Evolutionary conservation across 2,888 invertebrate species (phyloP), one percentile per base, ranked within the genome.

Genomic region (Druceiella hillmani): DNA sequence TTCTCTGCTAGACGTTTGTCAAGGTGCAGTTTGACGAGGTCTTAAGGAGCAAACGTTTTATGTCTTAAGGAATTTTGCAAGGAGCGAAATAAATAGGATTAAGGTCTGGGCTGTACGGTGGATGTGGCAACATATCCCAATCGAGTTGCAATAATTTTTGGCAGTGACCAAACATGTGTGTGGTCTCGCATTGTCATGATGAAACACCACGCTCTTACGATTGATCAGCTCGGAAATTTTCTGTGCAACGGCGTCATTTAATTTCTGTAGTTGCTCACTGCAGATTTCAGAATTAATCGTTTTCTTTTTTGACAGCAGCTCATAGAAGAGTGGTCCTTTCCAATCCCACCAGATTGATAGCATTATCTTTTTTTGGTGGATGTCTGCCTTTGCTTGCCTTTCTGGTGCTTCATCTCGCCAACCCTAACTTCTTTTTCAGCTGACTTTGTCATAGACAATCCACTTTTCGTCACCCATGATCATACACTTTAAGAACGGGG

Each of bases 131-230:
- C 6, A 20, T 9, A 20, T 20, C 6, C 22, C 22, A 20, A 7
- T 9, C 22, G n/a, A 20, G 22, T 9, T 7, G 22, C n/a, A 20
- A 20, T 7, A 20, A n/a, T 9, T 20, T 20, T 20, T 20, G 22
- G 22, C 6, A 20, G 22, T 20, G 6, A 20, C 22, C 22, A n/a
- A 20, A 20, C 22, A 7, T 20, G 22, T 20, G n/a, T 20, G n/a
- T 20, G 22, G 22, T 20, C 22, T 20, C 22, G 22, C 22, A 20
- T 20, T 20, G n/a, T 20, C 22, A 7, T 20, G 22, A n/a, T 20
- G 22, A n/a, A 20, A 20, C 22, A 20, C 22, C n/a, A 20, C n/a
- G n/a, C n/a, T n/a, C n/a, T n/a, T n/a, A n/a, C n/a, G n/a, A n/a
- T n/a, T n/a, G n/a, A n/a, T n/a, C n/a, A n/a, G n/a, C n/a, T n/a